phyloP scores from a whole-genome alignment of 2,113 vertebrate species.

The Gadus macrocephalus region DNA sequence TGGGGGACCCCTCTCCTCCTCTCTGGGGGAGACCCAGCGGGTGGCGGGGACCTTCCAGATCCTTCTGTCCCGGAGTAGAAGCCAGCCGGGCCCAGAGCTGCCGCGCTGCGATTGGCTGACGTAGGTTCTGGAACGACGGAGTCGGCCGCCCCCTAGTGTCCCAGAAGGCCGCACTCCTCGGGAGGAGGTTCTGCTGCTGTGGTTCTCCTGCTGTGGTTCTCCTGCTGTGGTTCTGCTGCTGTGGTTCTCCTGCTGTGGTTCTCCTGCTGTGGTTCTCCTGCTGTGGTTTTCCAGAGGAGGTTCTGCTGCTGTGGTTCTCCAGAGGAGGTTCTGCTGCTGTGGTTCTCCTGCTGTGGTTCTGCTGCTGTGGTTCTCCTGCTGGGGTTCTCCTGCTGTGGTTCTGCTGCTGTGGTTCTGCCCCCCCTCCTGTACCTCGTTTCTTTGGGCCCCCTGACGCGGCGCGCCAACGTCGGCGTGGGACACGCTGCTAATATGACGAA shows the following conservation, averaged over 20 bases:
- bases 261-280: no score
- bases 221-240: no score
- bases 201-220: no score
- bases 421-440: not conserved
- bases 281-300: no score
- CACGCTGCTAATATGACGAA: conserved; percentile 34
- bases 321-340: no score
- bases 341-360: no score
- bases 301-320: no score
- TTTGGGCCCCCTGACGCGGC: not conserved
- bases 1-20: no score
- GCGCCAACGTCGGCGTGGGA: not conserved
- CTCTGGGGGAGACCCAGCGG: conserved; percentile 37
- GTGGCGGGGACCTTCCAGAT: conserved; percentile 39
- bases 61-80: not conserved
- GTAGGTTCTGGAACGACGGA: conserved; percentile 53
- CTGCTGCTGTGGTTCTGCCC: not conserved
- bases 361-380: no score
- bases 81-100: not conserved
- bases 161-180: conserved; percentile 36
- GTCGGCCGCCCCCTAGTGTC: conserved; percentile 20
- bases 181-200: no score
- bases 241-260: no score
- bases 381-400: not conserved
- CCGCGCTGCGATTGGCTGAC: conserved; percentile 34